phyloP scores from a whole-genome alignment of 2,113 vertebrate species.

The Clarias batrachus region DNA sequence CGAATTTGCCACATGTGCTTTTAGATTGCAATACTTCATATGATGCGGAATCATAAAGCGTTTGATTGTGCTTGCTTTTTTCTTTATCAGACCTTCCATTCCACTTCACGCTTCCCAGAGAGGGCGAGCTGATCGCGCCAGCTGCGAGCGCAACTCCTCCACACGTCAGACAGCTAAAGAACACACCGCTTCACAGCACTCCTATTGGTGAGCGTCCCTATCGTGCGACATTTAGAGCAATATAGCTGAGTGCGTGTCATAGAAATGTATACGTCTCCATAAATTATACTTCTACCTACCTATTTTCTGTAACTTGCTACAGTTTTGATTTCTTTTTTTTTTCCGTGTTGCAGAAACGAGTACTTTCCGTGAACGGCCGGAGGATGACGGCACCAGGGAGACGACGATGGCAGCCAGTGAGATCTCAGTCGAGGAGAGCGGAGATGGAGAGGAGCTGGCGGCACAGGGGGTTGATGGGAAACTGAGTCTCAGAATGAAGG shows the following conservation, averaged over 20 bases:
- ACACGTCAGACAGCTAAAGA: constrained; percentile 82
- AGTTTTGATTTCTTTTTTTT: neutral
- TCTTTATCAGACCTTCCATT: constrained; percentile 78
- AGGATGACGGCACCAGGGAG: constrained; percentile 72
- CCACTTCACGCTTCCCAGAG: constrained; percentile 88
- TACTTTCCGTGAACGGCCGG: constrained; percentile 75
- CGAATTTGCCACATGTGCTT: neutral
- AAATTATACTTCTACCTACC: neutral
- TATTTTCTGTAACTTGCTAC: neutral
- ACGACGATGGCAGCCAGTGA: constrained; percentile 74
- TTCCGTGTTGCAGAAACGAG: constrained; percentile 72
- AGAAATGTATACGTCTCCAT: neutral
- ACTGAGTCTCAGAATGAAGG: constrained; percentile 87
- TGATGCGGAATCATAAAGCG: neutral
- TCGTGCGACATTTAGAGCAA: neutral
- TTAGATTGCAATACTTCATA: neutral
- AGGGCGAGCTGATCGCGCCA: constrained; percentile 82
- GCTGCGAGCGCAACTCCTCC: constrained; percentile 79
- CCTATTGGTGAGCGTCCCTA: constrained; percentile 84
- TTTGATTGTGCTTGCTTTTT: neutral
- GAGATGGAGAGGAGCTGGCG: constrained; percentile 51
- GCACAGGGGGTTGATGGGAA: constrained; percentile 73
- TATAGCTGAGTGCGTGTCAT: neutral
- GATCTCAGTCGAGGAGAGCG: constrained; percentile 67
- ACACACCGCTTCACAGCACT: constrained; percentile 92